Conservation (phyloP, 1,140 invertebrate species). For the Pantala flavescens region DNA sequence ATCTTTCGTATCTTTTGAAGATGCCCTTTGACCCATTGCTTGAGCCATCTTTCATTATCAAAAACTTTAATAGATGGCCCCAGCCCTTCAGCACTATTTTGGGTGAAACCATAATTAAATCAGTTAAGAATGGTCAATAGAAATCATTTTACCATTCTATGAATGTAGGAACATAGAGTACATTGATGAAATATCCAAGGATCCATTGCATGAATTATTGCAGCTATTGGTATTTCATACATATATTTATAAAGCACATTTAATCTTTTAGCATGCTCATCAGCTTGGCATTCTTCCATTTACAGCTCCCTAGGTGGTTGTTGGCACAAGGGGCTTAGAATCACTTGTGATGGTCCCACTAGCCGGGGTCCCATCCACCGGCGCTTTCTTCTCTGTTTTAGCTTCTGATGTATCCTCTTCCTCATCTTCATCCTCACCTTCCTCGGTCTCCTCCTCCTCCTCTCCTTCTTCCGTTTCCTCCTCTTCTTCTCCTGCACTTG, state of each 20-base stretch:
- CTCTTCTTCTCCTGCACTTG: neutral
- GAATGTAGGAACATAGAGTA: conserved; percentile 5
- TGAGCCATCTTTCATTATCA: neutral
- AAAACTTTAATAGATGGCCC: neutral
- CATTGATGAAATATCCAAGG: conserved; percentile 2
- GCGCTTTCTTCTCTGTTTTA: neutral
- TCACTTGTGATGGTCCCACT: conserved; percentile 2
- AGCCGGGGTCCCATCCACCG: neutral
- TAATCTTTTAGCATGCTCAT: neutral
- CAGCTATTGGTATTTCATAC: neutral
- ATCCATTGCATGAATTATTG: neutral
- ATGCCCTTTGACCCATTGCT: neutral
- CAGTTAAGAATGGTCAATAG: neutral
- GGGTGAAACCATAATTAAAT: neutral
- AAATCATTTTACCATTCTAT: neutral
- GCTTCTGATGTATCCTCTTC: neutral
- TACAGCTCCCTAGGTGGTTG: neutral
- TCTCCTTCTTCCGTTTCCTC: neutral
- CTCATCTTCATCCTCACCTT: neutral
- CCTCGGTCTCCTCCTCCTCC: neutral
- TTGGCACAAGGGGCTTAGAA: neutral
- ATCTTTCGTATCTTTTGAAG: neutral
- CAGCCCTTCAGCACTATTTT: neutral
- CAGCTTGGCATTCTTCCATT: neutral
- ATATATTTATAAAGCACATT: neutral